phyloP scores from a whole-genome alignment of 2,888 invertebrate genomes.

The Rhyacophila evoluta region DNA sequence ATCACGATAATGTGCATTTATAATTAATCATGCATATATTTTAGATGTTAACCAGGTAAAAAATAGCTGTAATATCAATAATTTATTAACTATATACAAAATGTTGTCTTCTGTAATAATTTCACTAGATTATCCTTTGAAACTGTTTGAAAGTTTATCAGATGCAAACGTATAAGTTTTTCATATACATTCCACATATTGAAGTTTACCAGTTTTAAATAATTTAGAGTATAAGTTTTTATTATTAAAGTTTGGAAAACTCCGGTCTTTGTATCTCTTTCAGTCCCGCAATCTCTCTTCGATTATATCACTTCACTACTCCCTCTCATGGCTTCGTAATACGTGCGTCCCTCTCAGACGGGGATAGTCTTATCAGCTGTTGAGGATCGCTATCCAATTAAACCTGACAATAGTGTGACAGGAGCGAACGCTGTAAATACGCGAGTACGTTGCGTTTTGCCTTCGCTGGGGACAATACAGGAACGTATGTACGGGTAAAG shows the following conservation, averaged over 20 bases:
- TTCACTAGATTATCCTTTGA: too few species aligned
- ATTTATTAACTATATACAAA: too few species aligned
- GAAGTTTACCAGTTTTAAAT: too few species aligned
- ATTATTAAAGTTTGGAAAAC: neutral
- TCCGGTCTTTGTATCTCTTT: slow-evolving; percentile 9
- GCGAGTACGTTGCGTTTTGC: slow-evolving; percentile 41
- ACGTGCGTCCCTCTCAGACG: slow-evolving; percentile 37
- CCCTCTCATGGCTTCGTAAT: slow-evolving; percentile 8
- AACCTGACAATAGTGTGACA: slow-evolving; percentile 63
- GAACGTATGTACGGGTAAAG: slow-evolving; percentile 27
- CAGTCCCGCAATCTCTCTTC: slow-evolving; percentile 7
- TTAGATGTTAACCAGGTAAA: too few species aligned
- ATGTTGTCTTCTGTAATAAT: too few species aligned
- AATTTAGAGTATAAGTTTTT: too few species aligned
- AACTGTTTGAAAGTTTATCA: too few species aligned
- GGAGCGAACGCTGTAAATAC: slow-evolving; percentile 53
- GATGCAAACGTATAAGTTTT: too few species aligned
- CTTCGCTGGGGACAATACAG: slow-evolving; percentile 48
- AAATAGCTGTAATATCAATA: too few species aligned
- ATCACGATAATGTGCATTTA: too few species aligned
- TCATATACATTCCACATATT: too few species aligned
- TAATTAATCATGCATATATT: too few species aligned
- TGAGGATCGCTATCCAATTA: slow-evolving; percentile 68
- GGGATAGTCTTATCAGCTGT: slow-evolving; percentile 42
- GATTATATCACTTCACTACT: slow-evolving; percentile 11